These are phyloP conservation scores for Melipona beecheii DNA, from an alignment of 2,888 invertebrate species.

Conservation along the genomic window DNA sequence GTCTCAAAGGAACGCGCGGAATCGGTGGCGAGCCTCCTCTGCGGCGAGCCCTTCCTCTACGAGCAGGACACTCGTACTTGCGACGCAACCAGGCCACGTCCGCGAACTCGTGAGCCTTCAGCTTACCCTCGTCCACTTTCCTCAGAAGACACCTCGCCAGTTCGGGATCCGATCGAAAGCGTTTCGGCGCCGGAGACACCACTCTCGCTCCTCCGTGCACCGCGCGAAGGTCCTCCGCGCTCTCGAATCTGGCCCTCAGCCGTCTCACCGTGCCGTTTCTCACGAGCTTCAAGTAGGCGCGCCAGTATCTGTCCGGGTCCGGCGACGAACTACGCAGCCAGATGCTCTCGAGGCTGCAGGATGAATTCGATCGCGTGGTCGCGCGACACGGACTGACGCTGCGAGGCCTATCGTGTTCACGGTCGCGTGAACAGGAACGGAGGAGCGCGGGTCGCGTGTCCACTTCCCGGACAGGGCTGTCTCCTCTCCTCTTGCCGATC, in stretches of 20 bases:
- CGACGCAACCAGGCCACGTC: conserved; percentile 87
- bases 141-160: conserved; percentile 87
- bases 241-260: conserved; percentile 92
- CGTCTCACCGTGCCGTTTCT: conserved; percentile 92
- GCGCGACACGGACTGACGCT: conserved; percentile 83
- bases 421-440: conserved; percentile 84
- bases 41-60: conserved; percentile 82
- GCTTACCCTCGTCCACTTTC: conserved; percentile 84
- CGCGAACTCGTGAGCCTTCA: conserved; percentile 85
- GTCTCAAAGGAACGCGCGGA: conserved; percentile 87
- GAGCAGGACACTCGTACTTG: conserved; percentile 86
- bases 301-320: conserved; percentile 89
- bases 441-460: conserved; percentile 61
- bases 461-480: conserved; percentile 75
- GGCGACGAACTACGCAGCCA: conserved; percentile 91
- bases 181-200: conserved; percentile 80
- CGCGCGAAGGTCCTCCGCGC: conserved; percentile 85
- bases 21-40: conserved; percentile 87
- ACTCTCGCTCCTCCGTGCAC: conserved; percentile 72
- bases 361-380: conserved; percentile 80
- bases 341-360: conserved; percentile 88
- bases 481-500: conserved; percentile 56
- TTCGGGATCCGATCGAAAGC: conserved; percentile 93
- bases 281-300: conserved; percentile 89
- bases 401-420: conserved; percentile 78